Evolutionary conservation across 2,797 vertebrate species (phyloP).

Genomic region (Helicolenus hilgendorfi): DNA sequence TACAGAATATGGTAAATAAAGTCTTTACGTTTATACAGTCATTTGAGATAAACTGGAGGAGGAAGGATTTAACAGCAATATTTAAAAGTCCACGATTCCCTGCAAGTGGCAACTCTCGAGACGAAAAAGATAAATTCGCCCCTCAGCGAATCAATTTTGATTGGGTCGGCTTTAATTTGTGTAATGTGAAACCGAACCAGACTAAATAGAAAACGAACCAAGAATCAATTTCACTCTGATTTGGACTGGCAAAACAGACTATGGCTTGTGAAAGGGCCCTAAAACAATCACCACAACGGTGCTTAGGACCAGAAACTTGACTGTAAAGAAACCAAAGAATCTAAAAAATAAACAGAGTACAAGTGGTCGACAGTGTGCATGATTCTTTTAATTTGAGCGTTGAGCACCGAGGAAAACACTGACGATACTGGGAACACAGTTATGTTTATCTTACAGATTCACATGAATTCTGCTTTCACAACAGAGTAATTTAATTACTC

Average conservation of each 20-base stretch:
- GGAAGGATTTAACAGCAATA: too few species aligned
- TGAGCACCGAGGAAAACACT: background rate
- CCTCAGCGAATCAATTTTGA: too few species aligned
- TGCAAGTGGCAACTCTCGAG: too few species aligned
- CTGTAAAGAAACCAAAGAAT: background rate
- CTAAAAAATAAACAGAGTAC: background rate
- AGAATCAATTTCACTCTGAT: too few species aligned
- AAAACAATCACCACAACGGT: background rate
- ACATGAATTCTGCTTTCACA: background rate
- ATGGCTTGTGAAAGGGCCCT: background rate
- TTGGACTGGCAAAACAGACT: background rate
- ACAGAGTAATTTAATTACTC: background rate
- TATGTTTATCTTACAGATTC: background rate
- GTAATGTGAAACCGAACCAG: rapidly evolving
- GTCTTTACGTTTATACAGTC: background rate
- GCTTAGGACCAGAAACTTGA: background rate
- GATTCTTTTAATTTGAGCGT: background rate
- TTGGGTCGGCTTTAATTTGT: too few species aligned
- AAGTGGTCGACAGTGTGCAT: background rate
- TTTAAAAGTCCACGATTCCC: too few species aligned
- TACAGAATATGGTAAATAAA: background rate
- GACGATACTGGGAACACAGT: background rate
- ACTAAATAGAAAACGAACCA: too few species aligned
- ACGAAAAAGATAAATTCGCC: too few species aligned
- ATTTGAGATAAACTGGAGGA: too few species aligned